phyloP scores from a whole-genome alignment of 2,888 invertebrate species.

The Deilephila porcellus region DNA sequence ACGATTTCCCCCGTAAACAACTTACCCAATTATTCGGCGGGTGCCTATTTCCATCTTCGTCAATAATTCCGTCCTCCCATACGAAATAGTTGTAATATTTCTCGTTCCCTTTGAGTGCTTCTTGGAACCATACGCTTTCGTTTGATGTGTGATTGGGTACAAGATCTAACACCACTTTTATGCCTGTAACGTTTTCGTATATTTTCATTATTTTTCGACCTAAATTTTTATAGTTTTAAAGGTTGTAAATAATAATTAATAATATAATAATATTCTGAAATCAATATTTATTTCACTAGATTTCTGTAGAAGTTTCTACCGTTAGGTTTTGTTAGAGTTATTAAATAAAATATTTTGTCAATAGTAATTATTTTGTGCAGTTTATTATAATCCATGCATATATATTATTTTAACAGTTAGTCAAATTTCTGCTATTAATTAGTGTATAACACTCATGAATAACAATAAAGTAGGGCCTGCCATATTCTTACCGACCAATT shows the following conservation, averaged over 20 bases:
- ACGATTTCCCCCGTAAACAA: not conserved
- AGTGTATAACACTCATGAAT: no score
- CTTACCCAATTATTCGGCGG: conserved; percentile 91
- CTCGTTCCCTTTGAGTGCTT: conserved; percentile 86
- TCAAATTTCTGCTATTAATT: no score
- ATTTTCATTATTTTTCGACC: not conserved
- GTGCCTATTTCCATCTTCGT: conserved; percentile 70
- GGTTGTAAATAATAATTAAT: no score
- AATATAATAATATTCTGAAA: not conserved
- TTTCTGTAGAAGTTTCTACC: no score
- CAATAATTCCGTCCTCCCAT: conserved; percentile 86
- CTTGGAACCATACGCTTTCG: conserved; percentile 93
- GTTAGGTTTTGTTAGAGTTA: no score
- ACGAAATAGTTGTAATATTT: conserved; percentile 90
- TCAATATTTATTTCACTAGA: no score
- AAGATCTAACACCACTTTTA: conserved; percentile 87
- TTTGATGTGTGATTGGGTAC: conserved; percentile 92
- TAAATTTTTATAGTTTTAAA: not conserved
- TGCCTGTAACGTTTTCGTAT: conserved; percentile 54
- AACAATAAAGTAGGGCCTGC: no score
- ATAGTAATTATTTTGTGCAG: no score
- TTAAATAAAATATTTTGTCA: no score
- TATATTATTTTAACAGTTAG: no score
- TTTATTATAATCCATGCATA: no score
- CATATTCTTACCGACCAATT: no score